Evolutionary conservation across 1,140 invertebrate genomes (phyloP).

Genomic region (Drosophila biarmipes): DNA sequence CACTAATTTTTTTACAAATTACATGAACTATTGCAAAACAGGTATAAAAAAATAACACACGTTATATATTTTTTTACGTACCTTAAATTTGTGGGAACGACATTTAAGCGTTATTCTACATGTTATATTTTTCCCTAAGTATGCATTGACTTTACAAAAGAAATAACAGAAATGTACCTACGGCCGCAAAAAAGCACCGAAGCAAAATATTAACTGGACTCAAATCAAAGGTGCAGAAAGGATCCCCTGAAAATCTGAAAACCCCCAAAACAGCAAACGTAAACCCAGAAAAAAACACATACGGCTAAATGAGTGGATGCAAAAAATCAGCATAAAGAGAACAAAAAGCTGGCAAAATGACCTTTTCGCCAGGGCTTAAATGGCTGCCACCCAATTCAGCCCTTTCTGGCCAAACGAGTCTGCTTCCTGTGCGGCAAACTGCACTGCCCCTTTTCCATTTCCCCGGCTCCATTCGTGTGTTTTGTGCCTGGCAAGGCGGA

Average conservation of each 20-base stretch:
- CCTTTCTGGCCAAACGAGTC: constrained; percentile 31
- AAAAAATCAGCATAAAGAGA: constrained; percentile 64
- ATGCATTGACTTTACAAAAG: constrained; percentile 14
- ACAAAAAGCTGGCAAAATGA: constrained; percentile 75
- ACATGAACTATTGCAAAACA: no score
- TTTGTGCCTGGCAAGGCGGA: constrained; percentile 5
- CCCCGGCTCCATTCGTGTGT: constrained; percentile 16
- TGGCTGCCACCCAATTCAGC: constrained; percentile 49
- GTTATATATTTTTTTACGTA: no score
- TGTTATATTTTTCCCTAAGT: no score
- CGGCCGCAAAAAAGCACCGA: constrained; percentile 53
- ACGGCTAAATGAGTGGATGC: constrained; percentile 32
- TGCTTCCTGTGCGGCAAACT: constrained; percentile 26
- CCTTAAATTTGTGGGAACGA: no score
- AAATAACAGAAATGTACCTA: constrained; percentile 14
- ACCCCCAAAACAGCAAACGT: constrained; percentile 37
- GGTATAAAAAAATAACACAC: no score
- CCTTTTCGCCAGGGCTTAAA: constrained; percentile 77
- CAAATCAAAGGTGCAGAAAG: constrained; percentile 64
- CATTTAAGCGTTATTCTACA: no score
- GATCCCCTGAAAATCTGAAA: constrained; percentile 27
- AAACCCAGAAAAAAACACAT: constrained; percentile 13
- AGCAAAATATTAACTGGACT: constrained; percentile 26
- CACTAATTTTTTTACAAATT: no score
- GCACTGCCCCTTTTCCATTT: constrained; percentile 26